Base-by-base conservation (phyloP, 2,888 invertebrate genomes). In the Lottia scabra region DNA sequence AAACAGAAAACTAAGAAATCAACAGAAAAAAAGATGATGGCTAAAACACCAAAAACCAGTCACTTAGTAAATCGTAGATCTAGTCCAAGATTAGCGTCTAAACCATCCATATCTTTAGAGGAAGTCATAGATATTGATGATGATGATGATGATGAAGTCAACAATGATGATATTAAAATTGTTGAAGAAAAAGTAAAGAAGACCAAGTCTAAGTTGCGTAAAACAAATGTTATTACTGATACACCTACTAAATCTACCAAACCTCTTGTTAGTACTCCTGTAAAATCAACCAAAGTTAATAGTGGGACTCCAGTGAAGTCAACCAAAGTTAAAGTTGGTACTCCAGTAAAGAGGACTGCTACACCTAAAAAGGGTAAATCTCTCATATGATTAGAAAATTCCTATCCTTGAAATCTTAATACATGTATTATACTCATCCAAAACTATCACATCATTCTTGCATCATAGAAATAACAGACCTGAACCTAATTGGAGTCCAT, bases 21-120 rank as follows among this genome's bases (percentile, higher is more conserved):
- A 5, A 65, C 69, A 46, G 63, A 27, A 12, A 74, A 69, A 26
- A 26, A 70, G 15, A 30, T 45, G 15, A 30, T 45, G 30, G 27
- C 63, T 23, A 76, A 70, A 62, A 66, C 62, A 10, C 75, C 67
- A 19, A 75, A 71, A 45, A 65, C 45, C 48, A 76, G 73, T 67
- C 62, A 64, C 12, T 2, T 56, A 23, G 19, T 23, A 0, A 56
- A 56, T 23, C 56, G 56, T 15, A 12, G 56, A 23, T 23, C 23
- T 19, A 56, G 56, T 6, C 56, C 56, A 23, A 19, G 56, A 56
- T 23, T 56, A 56, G 56, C 56, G 10, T 23, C 56, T 3, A 56
- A 56, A 56, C 56, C 56, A 56, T 23, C 10, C 23, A 56, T 56
- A 56, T 23, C 56, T 13, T 56, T 56, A 56, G 63, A 63, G 12